These are phyloP conservation scores for Apotomis capreana DNA, from an alignment of 2,888 invertebrate species.

Conservation along the genomic window DNA sequence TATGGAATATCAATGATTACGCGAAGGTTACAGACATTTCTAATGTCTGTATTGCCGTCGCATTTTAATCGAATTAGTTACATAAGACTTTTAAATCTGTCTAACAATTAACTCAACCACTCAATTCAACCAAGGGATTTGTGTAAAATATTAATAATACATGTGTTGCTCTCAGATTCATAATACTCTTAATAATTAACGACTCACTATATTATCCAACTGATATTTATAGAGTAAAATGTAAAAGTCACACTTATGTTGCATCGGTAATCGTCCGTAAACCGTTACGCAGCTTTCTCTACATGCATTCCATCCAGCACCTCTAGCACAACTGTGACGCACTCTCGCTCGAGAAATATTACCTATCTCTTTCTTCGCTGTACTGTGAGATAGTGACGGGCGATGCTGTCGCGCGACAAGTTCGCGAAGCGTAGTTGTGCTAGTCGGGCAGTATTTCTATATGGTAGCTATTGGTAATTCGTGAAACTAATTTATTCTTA, in stretches of 20 bases:
- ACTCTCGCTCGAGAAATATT: too few species aligned
- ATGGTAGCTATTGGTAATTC: conserved; percentile 24
- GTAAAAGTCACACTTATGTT: conserved; percentile 49
- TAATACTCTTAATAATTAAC: conserved; percentile 1
- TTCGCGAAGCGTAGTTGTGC: too few species aligned
- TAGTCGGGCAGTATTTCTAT: conserved; percentile 1
- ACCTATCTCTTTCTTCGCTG: too few species aligned
- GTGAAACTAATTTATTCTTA: conserved; percentile 40
- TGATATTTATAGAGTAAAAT: neutral
- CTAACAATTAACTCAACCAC: neutral
- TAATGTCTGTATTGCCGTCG: neutral
- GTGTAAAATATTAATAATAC: neutral
- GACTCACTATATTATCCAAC: neutral
- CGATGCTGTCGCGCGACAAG: too few species aligned
- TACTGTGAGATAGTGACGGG: too few species aligned
- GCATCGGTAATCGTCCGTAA: conserved; percentile 42
- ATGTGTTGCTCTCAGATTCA: neutral
- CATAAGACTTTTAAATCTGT: neutral
- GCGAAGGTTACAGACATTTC: neutral
- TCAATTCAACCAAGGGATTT: neutral
- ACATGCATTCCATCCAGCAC: conserved; percentile 33
- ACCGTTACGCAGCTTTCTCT: conserved; percentile 11
- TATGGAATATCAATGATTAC: neutral
- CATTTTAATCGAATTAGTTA: neutral
- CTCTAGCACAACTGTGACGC: too few species aligned